Conservation (phyloP, 2,888 invertebrate species). For the Phortica magna region DNA sequence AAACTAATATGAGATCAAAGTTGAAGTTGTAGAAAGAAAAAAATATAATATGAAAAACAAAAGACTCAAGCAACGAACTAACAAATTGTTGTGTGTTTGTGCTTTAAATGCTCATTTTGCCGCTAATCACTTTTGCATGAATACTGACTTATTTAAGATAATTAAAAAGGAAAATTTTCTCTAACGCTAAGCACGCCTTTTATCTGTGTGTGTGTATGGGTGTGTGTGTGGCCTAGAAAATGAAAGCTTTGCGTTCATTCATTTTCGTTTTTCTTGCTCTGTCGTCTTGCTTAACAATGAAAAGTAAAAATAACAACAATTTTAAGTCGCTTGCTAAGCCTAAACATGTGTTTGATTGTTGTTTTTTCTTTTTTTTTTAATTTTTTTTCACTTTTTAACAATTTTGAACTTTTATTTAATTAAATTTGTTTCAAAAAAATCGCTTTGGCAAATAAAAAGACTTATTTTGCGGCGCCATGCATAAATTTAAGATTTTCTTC, state of each 20-base stretch:
- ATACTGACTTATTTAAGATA: slow-evolving; percentile 52
- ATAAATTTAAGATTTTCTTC: no score
- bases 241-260: no score
- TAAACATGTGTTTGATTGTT: neutral
- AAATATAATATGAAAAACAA: slow-evolving; percentile 37
- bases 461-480: no score
- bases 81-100: neutral
- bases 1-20: no score
- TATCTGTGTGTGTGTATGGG: no score
- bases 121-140: slow-evolving; percentile 33
- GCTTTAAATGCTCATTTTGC: neutral
- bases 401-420: no score
- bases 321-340: neutral
- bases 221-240: no score
- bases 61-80: slow-evolving; percentile 61
- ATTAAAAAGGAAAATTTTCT: slow-evolving; percentile 22
- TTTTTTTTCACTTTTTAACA: no score
- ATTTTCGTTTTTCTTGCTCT: no score
- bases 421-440: no score
- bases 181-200: neutral
- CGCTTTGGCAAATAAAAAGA: no score
- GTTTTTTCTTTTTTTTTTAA: no score
- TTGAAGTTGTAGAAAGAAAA: neutral
- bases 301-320: slow-evolving; percentile 25
- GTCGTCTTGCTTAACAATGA: slow-evolving; percentile 33